Evolutionary conservation across 2,797 vertebrate genomes (phyloP), one percentile per base, ranked within the genome.

Genomic region (Characodon lateralis): DNA sequence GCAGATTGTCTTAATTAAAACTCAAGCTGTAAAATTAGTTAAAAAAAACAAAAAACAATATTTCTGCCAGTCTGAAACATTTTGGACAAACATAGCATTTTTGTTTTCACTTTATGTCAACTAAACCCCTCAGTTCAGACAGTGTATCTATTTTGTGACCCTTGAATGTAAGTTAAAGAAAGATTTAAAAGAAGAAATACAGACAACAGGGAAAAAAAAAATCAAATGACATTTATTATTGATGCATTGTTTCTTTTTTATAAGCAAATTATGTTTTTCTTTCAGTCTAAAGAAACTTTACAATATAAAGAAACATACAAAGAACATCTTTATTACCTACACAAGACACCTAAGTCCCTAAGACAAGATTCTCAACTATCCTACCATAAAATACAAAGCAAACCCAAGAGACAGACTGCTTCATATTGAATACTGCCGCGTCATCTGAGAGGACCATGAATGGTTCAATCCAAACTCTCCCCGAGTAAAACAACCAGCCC

Each of bases 201-300:
- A 91, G 92, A 93, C 88, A 89, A 92, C 81, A 77, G 85, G 83
- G 22, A 0, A 72, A 72, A 96, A 72, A 96, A 96, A 96, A 96
- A 97, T 95, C 94, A 95, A 96, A 95, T 95, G 95, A 95, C 94
- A 95, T 97, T 98, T 98, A 98, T 98, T 98, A 97, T 96, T 97
- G 95, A 95, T 95, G 94, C 94, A 94, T 94, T 89, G 88, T 95
- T 94, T 95, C 89, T 95, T 95, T 94, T 94, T 92, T 93, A 95
- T 96, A 95, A 95, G 95, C 95, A 96, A 96, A 95, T 95, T 90
- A 93, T 89, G 92, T 94, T 95, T 95, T 94, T 92, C 92, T 94
- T 95, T 95, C 92, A 92, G 90, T 95, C 95, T 96, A 96, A 96
- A 95, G 95, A 96, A 95, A 95, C 93, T 95, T 95, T 94, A 95